Conservation (phyloP, 2,113 vertebrate species). For the Ginglymostoma cirratum region DNA sequence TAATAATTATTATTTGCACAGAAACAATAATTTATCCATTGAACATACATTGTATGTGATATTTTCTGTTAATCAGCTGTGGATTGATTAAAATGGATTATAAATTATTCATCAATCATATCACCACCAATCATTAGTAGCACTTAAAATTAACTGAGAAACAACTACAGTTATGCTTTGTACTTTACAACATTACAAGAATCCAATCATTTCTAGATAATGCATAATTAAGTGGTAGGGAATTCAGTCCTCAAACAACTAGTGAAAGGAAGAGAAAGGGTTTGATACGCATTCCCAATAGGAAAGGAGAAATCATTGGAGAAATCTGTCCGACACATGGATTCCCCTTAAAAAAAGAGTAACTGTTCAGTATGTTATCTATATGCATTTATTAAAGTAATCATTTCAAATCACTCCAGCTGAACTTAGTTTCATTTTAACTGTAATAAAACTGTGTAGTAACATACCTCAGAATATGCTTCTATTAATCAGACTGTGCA, state of each 20-base stretch:
- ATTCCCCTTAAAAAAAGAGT: neutral
- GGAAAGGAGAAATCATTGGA: neutral
- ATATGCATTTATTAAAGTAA: conserved; percentile 25
- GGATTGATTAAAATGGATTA: neutral
- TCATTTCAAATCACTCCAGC: neutral
- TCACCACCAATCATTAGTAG: neutral
- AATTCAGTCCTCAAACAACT: neutral
- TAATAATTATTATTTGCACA: neutral
- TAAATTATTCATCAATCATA: neutral
- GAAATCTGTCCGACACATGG: neutral
- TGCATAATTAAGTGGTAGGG: neutral
- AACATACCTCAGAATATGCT: neutral
- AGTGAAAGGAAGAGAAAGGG: neutral
- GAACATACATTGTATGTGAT: neutral
- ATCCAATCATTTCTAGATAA: neutral
- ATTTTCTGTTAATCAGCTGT: neutral
- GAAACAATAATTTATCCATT: neutral
- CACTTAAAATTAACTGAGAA: neutral
- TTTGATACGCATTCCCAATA: neutral
- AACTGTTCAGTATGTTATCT: neutral
- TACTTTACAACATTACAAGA: conserved; percentile 45
- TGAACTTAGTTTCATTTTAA: neutral
- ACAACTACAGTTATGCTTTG: conserved; percentile 24
- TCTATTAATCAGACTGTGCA: neutral
- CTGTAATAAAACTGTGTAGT: neutral